These are phyloP conservation scores for Periphyllus acericola DNA, from an alignment of 2,888 invertebrate genomes.

Conservation along the genomic window DNA sequence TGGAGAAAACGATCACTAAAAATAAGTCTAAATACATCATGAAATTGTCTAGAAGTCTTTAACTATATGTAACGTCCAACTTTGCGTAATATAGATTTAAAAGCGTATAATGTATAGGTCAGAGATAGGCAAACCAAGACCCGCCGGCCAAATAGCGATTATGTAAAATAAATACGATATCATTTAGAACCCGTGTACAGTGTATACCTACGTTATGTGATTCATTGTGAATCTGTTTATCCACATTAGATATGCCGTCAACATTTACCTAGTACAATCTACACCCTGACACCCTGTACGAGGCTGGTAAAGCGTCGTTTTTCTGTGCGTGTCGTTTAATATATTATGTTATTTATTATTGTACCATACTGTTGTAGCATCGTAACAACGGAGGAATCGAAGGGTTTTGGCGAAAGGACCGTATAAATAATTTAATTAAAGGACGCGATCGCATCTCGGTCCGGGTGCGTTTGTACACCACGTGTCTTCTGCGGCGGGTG, in stretches of 20 bases:
- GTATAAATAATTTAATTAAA: slow-evolving; percentile 13
- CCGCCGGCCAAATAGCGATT: background rate
- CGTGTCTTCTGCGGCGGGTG: background rate
- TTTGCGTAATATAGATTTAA: too few relatives aligned
- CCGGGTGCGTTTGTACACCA: too few relatives aligned
- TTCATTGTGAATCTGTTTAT: background rate
- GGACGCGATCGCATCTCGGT: background rate
- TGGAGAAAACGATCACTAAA: too few relatives aligned
- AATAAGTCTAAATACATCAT: too few relatives aligned
- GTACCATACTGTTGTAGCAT: too few relatives aligned
- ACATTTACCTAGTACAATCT: background rate
- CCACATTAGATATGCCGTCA: background rate
- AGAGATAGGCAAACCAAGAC: background rate
- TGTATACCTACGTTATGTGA: too few relatives aligned
- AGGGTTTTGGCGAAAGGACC: background rate
- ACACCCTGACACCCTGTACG: background rate
- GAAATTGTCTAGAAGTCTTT: too few relatives aligned
- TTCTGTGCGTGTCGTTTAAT: too few relatives aligned
- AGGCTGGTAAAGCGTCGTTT: background rate
- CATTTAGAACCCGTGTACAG: background rate
- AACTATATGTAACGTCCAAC: too few relatives aligned
- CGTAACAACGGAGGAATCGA: background rate
- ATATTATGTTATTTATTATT: too few relatives aligned
- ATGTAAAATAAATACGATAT: background rate
- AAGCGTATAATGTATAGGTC: background rate